Evolutionary conservation across 2,113 vertebrate genomes (phyloP).

Genomic region (Isichthys henryi): DNA sequence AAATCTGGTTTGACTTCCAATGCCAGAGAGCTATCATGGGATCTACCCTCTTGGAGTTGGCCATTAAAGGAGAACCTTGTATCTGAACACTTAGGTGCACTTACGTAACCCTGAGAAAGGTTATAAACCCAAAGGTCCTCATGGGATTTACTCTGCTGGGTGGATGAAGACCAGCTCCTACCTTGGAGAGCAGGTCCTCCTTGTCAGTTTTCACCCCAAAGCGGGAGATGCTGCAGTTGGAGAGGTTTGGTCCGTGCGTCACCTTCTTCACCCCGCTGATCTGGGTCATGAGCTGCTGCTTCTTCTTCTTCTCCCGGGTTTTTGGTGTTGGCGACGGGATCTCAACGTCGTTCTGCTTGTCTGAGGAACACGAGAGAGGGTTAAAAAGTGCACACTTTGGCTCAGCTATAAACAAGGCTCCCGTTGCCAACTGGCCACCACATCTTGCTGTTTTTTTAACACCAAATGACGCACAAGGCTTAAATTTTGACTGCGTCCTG

Average conservation of each 20-base stretch:
- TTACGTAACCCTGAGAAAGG: neutral
- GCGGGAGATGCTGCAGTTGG: constrained; percentile 84
- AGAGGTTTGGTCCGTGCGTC: constrained; percentile 84
- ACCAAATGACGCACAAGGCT: neutral
- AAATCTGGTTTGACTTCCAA: neutral
- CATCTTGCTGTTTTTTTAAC: neutral
- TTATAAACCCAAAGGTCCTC: neutral
- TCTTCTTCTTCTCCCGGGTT: constrained; percentile 92
- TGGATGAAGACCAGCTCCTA: constrained; percentile 20
- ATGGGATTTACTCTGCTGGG: neutral
- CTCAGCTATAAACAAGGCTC: neutral
- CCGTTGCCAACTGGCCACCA: neutral
- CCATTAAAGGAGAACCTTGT: neutral
- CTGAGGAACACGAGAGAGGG: constrained; percentile 45
- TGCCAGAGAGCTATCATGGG: neutral
- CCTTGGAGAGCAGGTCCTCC: constrained; percentile 90
- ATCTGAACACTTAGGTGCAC: neutral
- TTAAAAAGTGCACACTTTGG: neutral
- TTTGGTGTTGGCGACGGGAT: constrained; percentile 94
- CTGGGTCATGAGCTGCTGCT: constrained; percentile 96
- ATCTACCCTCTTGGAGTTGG: neutral
- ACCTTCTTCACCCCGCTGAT: constrained; percentile 96
- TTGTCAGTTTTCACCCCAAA: constrained; percentile 93
- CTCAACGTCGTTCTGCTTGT: constrained; percentile 98
- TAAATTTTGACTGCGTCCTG: neutral